Conservation (phyloP, 1,140 invertebrate species). For the Zaprionus vittiger region DNA sequence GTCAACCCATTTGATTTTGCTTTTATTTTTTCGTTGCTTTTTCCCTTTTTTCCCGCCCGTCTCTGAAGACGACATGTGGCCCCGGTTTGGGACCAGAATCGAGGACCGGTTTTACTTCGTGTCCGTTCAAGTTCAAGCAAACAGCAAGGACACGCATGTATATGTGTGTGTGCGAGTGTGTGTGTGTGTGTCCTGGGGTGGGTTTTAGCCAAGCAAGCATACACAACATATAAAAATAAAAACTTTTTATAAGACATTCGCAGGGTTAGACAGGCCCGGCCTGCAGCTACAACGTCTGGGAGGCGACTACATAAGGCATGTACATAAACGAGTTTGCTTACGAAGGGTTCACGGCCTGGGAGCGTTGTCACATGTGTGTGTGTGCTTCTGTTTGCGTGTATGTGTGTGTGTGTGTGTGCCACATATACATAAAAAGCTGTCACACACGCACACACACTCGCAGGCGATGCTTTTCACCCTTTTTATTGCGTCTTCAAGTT, state of each 20-base stretch:
- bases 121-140: slow-evolving; percentile 72
- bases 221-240: slow-evolving; percentile 74
- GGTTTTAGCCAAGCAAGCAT: slow-evolving; percentile 48
- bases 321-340: slow-evolving; percentile 44
- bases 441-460: slow-evolving; percentile 43
- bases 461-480: slow-evolving; percentile 69
- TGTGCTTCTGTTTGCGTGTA: slow-evolving; percentile 38
- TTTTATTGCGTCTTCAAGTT: slow-evolving; percentile 81
- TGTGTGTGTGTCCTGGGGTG: slow-evolving; percentile 54
- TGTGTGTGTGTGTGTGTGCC: slow-evolving; percentile 42
- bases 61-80: slow-evolving; percentile 74
- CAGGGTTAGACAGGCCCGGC: slow-evolving; percentile 57
- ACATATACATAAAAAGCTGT: slow-evolving; percentile 67
- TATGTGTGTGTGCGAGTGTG: background rate
- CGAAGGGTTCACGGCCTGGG: slow-evolving; percentile 69
- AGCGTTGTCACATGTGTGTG: slow-evolving; percentile 70
- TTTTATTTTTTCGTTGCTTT: slow-evolving; percentile 66
- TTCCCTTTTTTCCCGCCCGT: slow-evolving; percentile 66
- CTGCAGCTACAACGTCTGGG: background rate
- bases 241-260: slow-evolving; percentile 80
- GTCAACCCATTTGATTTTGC: slow-evolving; percentile 73
- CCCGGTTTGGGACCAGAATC: slow-evolving; percentile 1
- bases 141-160: slow-evolving; percentile 61
- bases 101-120: slow-evolving; percentile 60
- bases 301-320: slow-evolving; percentile 37